A percentile compares a stretch with the other conserved stretches of the same genome.
These are phyloP conservation scores for Melanotaenia duboulayi DNA, from an alignment of 2,113 vertebrate genomes.

Conservation along the genomic window DNA sequence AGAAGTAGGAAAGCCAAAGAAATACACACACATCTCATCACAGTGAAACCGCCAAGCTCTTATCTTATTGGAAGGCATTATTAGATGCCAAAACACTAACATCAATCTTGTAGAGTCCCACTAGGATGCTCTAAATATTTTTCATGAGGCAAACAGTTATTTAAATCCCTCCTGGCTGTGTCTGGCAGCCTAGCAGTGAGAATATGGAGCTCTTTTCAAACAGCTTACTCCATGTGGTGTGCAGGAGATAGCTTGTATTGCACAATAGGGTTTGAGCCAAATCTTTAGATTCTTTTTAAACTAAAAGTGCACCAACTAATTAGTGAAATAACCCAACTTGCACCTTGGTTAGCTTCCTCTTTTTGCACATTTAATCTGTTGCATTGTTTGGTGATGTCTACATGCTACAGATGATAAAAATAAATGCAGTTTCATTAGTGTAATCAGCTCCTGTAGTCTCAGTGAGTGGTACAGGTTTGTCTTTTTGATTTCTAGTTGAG, in stretches of 20 bases:
- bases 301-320: conserved; percentile 13
- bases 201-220: conserved; percentile 55
- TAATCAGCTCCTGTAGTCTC: conserved; percentile 9
- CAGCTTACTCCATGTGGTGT: conserved; percentile 39
- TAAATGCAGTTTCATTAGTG: conserved; percentile 31
- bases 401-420: conserved; percentile 36
- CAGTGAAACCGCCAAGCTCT: conserved; percentile 60
- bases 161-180: conserved; percentile 70
- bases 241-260: conserved; percentile 47
- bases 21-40: conserved; percentile 66
- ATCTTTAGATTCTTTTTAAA: conserved; percentile 49
- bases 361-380: neutral
- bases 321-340: conserved; percentile 9
- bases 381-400: conserved; percentile 19
- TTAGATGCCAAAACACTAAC: conserved; percentile 70
- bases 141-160: conserved; percentile 72
- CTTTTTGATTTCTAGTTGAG: conserved; percentile 4
- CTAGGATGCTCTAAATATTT: conserved; percentile 67
- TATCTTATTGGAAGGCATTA: conserved; percentile 74
- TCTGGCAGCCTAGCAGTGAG: conserved; percentile 48
- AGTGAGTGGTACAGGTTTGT: conserved; percentile 10
- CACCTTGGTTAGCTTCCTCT: neutral
- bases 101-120: conserved; percentile 65
- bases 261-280: conserved; percentile 36
- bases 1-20: conserved; percentile 37